Evolutionary conservation across 2,888 invertebrate species (phyloP), one percentile per base, ranked within the genome.

Genomic region (Apodemia duryi): DNA sequence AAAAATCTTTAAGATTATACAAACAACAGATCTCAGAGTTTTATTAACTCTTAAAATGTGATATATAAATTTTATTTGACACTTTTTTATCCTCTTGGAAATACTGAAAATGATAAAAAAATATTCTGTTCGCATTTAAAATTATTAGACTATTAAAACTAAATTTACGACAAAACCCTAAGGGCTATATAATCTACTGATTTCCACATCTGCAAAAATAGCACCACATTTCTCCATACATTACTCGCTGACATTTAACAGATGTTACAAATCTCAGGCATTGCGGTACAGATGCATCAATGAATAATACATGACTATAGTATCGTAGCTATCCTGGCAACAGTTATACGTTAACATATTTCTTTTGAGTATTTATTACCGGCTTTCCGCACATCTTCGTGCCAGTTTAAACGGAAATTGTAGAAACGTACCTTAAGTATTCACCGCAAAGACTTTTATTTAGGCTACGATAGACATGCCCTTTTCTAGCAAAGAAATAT

Each of bases 231-330:
- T 65, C 62, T 57, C 32, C 54, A 63, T 69, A 67, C 68, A 68
- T 68, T 54, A 67, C 66, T 65, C 67, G 60, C 61, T 60, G 32
- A 60, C 57, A 60, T 60, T 60, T 13, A 60, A 60, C 80, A 82
- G 80, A 77, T 82, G 83, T 72, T 71, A 68, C 67, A 68, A 75
- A 75, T 75, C 75, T 72, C 71, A 71, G 70, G 68, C 68, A 70
- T 68, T 70, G 67, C 74, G 69, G 74, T 73, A 73, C 70, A 76
- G 75, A 77, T 74, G 74, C 79, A 76, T 79, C 82, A 78, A 83
- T 86, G 84, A 83, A 86, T 86, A 78, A 86, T 84, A 80, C 74
- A 84, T 81, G 75, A 66, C 66, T 67, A 65, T 68, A 67, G 68
- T 69, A 66, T 67, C 68, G 68, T 65, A 67, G 72, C 72, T 70